Percentiles rank a stretch among this genome's conserved stretches.
phyloP scores from a whole-genome alignment of 2,888 invertebrate species.

The Acanthoscelides obtectus region DNA sequence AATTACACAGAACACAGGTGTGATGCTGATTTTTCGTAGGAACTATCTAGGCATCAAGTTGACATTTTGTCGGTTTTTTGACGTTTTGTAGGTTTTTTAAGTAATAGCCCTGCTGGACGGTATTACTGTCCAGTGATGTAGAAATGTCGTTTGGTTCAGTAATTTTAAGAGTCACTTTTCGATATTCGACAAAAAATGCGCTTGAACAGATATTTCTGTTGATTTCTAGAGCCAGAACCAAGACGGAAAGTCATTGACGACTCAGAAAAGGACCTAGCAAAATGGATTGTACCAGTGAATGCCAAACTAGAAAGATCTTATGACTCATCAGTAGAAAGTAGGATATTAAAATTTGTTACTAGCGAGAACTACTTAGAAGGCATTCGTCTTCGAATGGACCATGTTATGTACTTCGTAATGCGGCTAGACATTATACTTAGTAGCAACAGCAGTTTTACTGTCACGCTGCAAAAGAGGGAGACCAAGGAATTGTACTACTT shows the following conservation, averaged over 20 bases:
- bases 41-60: too few relatives aligned
- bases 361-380: slow-evolving; percentile 65
- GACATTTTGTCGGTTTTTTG: too few relatives aligned
- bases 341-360: slow-evolving; percentile 68
- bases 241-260: slow-evolving; percentile 70
- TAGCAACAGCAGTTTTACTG: slow-evolving; percentile 77
- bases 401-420: slow-evolving; percentile 70
- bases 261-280: slow-evolving; percentile 58
- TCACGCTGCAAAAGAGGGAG: slow-evolving; percentile 73
- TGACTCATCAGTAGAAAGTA: slow-evolving; percentile 56
- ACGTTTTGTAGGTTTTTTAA: too few relatives aligned
- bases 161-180: too few relatives aligned
- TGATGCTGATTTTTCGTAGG: too few relatives aligned
- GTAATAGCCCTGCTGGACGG: too few relatives aligned
- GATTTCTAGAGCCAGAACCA: slow-evolving; percentile 64
- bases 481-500: slow-evolving; percentile 73
- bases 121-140: too few relatives aligned
- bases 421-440: slow-evolving; percentile 67
- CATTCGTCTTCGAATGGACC: slow-evolving; percentile 63
- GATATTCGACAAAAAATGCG: too few relatives aligned
- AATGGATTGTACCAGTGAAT: slow-evolving; percentile 72
- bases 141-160: too few relatives aligned
- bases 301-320: slow-evolving; percentile 60
- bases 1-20: too few relatives aligned
- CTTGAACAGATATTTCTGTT: too few relatives aligned